Percentiles rank a stretch among this genome's conserved stretches.
Conservation (phyloP, 2,113 vertebrate species). For the Rostratula benghalensis region DNA sequence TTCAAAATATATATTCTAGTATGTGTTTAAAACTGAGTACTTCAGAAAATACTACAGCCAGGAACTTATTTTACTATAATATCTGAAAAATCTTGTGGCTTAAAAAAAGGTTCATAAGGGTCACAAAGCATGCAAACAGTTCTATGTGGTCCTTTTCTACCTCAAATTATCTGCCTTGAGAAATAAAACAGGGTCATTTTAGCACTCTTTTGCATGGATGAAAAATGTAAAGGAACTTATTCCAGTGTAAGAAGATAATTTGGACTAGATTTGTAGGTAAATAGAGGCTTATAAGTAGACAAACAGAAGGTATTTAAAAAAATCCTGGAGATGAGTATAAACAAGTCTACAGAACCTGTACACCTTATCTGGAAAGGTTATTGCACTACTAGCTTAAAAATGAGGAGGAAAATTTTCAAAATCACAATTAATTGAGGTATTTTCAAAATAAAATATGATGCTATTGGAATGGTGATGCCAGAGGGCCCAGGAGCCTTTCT, state of each 20-base stretch:
- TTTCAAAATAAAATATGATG: not conserved
- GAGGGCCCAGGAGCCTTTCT: not conserved
- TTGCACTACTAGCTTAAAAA: not conserved
- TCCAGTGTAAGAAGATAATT: not conserved
- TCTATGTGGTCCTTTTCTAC: not conserved
- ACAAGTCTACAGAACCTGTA: not conserved
- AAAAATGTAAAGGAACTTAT: not conserved
- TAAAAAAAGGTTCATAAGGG: not conserved
- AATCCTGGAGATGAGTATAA: not conserved
- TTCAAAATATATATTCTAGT: not conserved
- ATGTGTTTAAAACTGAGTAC: not conserved
- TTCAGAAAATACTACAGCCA: not conserved
- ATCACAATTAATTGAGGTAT: not conserved
- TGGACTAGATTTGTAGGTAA: not conserved
- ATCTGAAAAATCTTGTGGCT: not conserved
- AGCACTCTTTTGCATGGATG: not conserved
- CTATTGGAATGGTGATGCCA: not conserved
- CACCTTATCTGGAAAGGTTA: not conserved
- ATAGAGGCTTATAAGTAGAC: not conserved
- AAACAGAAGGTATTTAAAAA: not conserved
- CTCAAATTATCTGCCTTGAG: not conserved
- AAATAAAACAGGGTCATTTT: not conserved
- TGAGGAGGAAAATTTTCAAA: not conserved
- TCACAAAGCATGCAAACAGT: not conserved
- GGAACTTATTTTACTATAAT: not conserved